A percentile compares a stretch with the other conserved stretches of the same genome.
Evolutionary conservation across 2,797 vertebrate species (phyloP).

Genomic region (Lacerta agilis): DNA sequence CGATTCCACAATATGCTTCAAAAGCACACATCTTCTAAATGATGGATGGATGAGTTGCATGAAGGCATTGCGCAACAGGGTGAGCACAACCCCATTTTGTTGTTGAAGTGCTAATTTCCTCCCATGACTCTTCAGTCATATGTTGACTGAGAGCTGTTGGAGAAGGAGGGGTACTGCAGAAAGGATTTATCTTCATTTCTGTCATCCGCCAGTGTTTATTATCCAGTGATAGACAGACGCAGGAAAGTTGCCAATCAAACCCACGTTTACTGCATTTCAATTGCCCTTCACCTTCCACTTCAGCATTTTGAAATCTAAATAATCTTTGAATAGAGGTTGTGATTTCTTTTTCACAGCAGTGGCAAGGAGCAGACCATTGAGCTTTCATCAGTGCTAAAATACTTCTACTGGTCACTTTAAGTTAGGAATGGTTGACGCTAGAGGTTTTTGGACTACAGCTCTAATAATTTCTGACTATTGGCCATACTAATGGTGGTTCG

Average conservation of each 20-base stretch:
- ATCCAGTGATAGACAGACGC: conserved; percentile 81
- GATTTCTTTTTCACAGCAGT: conserved; percentile 56
- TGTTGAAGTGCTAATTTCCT: conserved; percentile 73
- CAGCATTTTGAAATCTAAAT: conserved; percentile 75
- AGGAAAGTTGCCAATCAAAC: conserved; percentile 84
- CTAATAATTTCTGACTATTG: too few species aligned
- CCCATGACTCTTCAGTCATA: conserved; percentile 76
- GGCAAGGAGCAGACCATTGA: conserved; percentile 66
- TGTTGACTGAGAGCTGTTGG: conserved; percentile 77
- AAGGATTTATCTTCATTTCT: conserved; percentile 82
- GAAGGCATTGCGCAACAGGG: conserved; percentile 71
- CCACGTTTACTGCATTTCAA: conserved; percentile 82
- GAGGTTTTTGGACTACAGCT: too few species aligned
- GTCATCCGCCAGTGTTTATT: conserved; percentile 81
- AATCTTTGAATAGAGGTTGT: conserved; percentile 70
- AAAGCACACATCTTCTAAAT: conserved; percentile 67
- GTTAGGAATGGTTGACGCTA: too few species aligned
- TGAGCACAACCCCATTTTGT: conserved; percentile 46
- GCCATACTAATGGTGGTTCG: too few species aligned
- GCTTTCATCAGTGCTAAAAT: conserved; percentile 19
- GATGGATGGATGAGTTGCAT: conserved; percentile 71
- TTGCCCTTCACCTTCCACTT: conserved; percentile 75
- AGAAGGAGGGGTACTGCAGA: conserved; percentile 69
- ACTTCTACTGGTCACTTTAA: not conserved
- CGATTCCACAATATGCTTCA: conserved; percentile 55